Base-by-base conservation (phyloP, 1,140 invertebrate genomes). In the Zophobas atratus region DNA sequence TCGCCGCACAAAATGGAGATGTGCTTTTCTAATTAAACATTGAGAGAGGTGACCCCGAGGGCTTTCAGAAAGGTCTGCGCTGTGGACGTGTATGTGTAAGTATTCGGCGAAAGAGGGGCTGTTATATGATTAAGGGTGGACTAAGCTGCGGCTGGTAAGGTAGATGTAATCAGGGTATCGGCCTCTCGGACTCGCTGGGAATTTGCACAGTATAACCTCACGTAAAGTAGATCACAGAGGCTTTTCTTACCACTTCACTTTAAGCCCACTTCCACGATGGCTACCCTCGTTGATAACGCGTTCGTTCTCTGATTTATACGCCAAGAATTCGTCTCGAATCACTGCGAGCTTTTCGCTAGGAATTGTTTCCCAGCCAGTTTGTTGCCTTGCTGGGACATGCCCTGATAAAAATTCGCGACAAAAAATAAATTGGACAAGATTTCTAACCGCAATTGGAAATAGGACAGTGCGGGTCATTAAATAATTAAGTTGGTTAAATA, bases 11-110 rank as follows among this genome's bases (percentile, higher is more conserved):
- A 35, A 57, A 57, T 67, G 60, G 60, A 67, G 60, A 67, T 67
- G 60, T 67, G 60, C 60, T 67, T 67, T 67, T 67, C 60, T 67
- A 67, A 67, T 67, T 67, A 67, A 67, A 67, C 60, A 67, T 67
- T 67, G 39, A 67, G 60, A 67, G 60, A 41, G 60, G 60, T 67
- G 60, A 67, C 60, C 60, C 60, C 60, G 60, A 67, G 60, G 60
- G 60, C 60, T 67, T 67, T 67, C 60, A 67, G 60, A 34, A 20
- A 67, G 60, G 60, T 67, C 60, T 8, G 60, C n/a, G 60, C 39
- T 67, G 60, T 32, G 39, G 43, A 43, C 60, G 60, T 67, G 60
- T 67, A 8, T 46, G 60, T 67, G 60, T 38, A 67, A 67, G 60
- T 67, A 43, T 41, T 67, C 60, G 60, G 60, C 38, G 60, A 67